Evolutionary conservation across 2,888 invertebrate genomes (phyloP), one percentile per base, ranked within the genome.

Genomic region (Tiliacea aurago): DNA sequence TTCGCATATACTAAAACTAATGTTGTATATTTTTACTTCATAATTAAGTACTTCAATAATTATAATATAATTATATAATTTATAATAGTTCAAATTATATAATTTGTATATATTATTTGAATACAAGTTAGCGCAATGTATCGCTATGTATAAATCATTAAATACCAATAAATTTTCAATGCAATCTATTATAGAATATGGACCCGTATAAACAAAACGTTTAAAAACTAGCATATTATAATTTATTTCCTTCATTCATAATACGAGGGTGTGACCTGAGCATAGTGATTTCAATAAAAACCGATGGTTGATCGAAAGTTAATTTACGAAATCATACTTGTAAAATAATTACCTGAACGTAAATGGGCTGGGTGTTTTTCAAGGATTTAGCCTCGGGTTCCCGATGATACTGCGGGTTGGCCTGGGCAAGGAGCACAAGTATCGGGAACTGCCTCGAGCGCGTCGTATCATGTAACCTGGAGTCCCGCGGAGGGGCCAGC

Each of bases 361-460:
- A 95, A 85, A 95, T 94, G 7, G 95, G 95, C 68, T 91, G 87
- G 4, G 90, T 91, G 74, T 91, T 92, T 68, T 87, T 90, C 78
- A 95, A 84, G n/a, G 95, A 92, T 75, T 95, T 95, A 9, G 93
- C 90, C 71, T 92, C 92, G 1, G 92, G 91, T 71, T 94, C 94
- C 15, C 76, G 78, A 4, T 91, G 90, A 41, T 41, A 41, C 41
- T 41, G 41, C 41, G 41, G 41, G 41, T 41, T 41, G 0, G 41
- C 84, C 59, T 90, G 93, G 10, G 95, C 89, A 20, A 95, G 88
- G 33, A 96, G 91, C 72, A 96, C 91, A 67, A 96, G 87, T 43
- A 96, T 94, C 3, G 96, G 96, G 83, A 95, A 96, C 90, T 95
- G 96, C 45, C 95, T 87, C 41, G 96, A 90, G 33, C 95, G 90